Percentiles rank a stretch among this genome's conserved stretches.
phyloP scores from a whole-genome alignment of 2,113 vertebrate genomes.

The Calyptomena viridis region DNA sequence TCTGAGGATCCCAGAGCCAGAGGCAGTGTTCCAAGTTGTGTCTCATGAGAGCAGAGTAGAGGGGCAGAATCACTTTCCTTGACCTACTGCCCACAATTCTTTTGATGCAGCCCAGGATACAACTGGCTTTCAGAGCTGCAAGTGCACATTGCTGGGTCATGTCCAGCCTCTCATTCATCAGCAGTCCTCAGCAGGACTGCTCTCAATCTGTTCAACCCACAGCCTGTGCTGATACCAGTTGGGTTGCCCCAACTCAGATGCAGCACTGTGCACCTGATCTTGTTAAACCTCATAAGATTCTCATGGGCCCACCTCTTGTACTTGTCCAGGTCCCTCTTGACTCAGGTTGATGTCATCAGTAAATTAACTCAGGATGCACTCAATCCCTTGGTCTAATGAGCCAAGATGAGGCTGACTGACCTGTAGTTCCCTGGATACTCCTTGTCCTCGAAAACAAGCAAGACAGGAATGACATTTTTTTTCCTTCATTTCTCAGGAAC shows the following conservation, averaged over 20 bases:
- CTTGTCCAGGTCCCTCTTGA: not conserved
- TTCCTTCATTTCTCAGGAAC: not conserved
- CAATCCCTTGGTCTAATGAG: not conserved
- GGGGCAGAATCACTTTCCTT: not conserved
- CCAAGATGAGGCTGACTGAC: not conserved
- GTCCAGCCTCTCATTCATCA: not conserved
- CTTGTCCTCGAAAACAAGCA: not conserved
- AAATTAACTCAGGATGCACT: not conserved
- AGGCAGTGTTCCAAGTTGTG: not conserved
- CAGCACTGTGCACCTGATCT: not conserved
- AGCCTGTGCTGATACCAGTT: not conserved
- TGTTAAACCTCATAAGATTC: not conserved
- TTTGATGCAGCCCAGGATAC: not conserved
- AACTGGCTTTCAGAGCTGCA: not conserved
- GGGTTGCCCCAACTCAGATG: not conserved
- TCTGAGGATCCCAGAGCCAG: not conserved
- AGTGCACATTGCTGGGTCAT: not conserved
- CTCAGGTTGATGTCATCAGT: not conserved
- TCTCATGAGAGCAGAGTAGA: not conserved
- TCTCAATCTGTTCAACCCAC: not conserved
- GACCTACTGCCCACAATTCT: not conserved
- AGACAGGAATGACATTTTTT: not conserved
- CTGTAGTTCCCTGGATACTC: not conserved
- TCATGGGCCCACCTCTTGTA: rapidly evolving
- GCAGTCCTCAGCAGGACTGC: not conserved